These are phyloP conservation scores for Dolichotis patagonum DNA, from an alignment of 2,113 vertebrate genomes.

Conservation along the genomic window DNA sequence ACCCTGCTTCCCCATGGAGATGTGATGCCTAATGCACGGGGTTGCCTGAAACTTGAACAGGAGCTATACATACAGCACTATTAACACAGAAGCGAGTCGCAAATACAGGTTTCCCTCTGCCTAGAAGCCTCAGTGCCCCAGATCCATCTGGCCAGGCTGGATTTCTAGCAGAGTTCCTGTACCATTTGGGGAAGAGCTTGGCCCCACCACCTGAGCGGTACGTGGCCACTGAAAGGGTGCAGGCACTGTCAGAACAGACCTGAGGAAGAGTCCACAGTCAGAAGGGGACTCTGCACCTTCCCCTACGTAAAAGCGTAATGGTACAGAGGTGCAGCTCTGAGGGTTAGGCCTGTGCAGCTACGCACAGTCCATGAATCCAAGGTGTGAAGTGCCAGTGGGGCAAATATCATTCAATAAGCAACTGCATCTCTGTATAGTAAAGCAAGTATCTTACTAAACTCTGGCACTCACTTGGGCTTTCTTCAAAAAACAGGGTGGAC, in stretches of 20 bases:
- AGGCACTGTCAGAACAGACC: not conserved
- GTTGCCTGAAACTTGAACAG: not conserved
- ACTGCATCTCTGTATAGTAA: not conserved
- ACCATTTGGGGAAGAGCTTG: not conserved
- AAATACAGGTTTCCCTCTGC: not conserved
- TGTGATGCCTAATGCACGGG: not conserved
- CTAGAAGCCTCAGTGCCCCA: not conserved
- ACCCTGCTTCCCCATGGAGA: not conserved
- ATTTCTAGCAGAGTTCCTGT: not conserved
- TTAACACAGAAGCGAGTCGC: not conserved
- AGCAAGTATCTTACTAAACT: conserved; percentile 24
- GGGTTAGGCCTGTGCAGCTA: not conserved
- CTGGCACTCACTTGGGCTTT: not conserved
- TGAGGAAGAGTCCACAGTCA: not conserved
- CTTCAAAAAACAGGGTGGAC: not conserved
- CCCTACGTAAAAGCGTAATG: not conserved
- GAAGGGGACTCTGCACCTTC: not conserved
- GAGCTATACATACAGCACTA: not conserved
- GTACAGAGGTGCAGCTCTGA: not conserved
- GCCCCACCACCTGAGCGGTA: not conserved
- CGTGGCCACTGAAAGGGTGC: not conserved
- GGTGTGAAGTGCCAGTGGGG: not conserved
- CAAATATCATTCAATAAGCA: not conserved
- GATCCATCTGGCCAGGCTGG: not conserved
- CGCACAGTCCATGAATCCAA: not conserved